These are phyloP conservation scores for Sympetrum striolatum DNA, from an alignment of 2,888 invertebrate species.

Conservation along the genomic window DNA sequence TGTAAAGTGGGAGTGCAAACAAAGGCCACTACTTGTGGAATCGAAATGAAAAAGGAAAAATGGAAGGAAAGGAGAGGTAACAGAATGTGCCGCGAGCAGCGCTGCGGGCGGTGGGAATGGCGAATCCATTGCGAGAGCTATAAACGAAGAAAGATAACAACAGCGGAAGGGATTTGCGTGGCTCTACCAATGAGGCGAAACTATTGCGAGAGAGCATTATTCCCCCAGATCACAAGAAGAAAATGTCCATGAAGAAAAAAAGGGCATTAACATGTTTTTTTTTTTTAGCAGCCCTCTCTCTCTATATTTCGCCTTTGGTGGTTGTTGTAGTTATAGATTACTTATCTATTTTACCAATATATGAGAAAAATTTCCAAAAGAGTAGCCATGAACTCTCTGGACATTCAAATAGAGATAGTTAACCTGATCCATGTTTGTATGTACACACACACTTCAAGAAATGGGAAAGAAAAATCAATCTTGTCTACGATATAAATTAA, in stretches of 20 bases:
- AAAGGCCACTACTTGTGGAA: conserved; percentile 23
- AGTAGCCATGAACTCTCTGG: neutral
- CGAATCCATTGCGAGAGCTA: neutral
- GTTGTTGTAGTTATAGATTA: neutral
- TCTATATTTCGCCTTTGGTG: neutral
- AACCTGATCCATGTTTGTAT: too few relatives aligned
- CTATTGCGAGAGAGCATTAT: neutral
- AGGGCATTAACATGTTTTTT: neutral
- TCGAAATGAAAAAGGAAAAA: neutral
- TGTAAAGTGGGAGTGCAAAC: conserved; percentile 3
- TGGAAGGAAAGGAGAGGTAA: neutral
- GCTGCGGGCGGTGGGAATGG: neutral
- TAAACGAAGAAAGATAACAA: neutral
- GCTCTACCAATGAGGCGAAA: neutral
- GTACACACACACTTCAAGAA: too few relatives aligned
- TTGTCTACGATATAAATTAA: too few relatives aligned
- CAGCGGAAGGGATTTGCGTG: neutral
- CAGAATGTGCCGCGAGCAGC: neutral
- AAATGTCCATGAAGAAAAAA: neutral
- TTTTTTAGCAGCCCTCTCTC: neutral
- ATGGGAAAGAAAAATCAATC: too few relatives aligned
- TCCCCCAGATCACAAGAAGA: neutral
- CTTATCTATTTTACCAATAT: neutral
- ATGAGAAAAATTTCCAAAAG: neutral
- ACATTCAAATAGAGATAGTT: too few relatives aligned